These are phyloP conservation scores for Lagopus muta DNA, from an alignment of 2,113 vertebrate genomes.

Conservation along the genomic window DNA sequence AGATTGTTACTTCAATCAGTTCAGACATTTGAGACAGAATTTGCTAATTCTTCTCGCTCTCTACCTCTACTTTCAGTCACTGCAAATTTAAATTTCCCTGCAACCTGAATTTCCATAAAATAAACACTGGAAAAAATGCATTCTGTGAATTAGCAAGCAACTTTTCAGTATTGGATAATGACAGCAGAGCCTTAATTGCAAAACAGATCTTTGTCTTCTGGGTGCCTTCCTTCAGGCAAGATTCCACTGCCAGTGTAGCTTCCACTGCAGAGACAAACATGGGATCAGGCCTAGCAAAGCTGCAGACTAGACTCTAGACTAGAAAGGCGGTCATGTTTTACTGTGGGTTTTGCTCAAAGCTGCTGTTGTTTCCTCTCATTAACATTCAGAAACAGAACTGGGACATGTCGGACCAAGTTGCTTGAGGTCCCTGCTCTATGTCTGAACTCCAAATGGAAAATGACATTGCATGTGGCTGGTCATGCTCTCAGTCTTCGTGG, in stretches of 20 bases:
- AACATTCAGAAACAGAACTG: not conserved
- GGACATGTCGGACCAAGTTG: not conserved
- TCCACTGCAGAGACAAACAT: not conserved
- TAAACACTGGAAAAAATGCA: not conserved
- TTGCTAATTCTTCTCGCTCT: not conserved
- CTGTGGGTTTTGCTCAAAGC: not conserved
- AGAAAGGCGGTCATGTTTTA: not conserved
- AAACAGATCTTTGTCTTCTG: not conserved
- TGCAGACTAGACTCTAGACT: not conserved
- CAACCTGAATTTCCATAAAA: not conserved
- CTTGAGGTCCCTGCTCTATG: not conserved
- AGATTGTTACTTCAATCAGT: constrained; percentile 1
- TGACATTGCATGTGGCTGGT: fast-evolving
- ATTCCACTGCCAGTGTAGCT: not conserved
- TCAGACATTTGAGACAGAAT: not conserved
- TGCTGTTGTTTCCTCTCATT: not conserved
- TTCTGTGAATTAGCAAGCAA: not conserved
- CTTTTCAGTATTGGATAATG: not conserved
- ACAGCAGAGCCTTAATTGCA: not conserved
- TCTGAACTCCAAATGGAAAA: not conserved
- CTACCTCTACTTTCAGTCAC: not conserved
- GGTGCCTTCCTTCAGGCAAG: not conserved
- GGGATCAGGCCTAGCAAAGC: not conserved
- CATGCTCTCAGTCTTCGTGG: not conserved
- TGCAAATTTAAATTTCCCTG: not conserved